Evolutionary conservation across 2,113 vertebrate genomes (phyloP).

Genomic region (Brachyhypopomus occidentalis): DNA sequence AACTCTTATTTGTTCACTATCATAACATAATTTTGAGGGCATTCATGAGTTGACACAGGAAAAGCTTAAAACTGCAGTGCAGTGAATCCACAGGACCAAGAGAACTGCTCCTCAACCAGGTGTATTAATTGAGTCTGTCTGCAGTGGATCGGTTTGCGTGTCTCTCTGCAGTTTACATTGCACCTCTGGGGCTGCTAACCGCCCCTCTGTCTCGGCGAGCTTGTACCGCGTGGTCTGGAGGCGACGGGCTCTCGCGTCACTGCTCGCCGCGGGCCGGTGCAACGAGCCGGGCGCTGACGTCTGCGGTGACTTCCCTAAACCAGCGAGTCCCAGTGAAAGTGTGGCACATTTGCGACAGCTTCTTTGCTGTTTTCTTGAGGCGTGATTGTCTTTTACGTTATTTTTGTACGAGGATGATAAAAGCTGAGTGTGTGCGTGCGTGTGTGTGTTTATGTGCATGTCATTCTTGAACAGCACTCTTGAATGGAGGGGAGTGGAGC

Average conservation of each 20-base stretch:
- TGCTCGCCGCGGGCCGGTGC: slow-evolving; percentile 11
- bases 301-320: slow-evolving; percentile 43
- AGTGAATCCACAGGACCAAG: too few species aligned
- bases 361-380: slow-evolving; percentile 25
- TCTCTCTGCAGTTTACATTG: background rate
- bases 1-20: background rate
- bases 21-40: background rate
- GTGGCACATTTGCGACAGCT: background rate
- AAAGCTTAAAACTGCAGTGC: background rate
- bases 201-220: slow-evolving; percentile 16
- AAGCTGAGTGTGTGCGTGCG: slow-evolving; percentile 10
- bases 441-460: too few species aligned
- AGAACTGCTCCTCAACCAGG: too few species aligned
- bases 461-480: too few species aligned
- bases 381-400: background rate
- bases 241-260: slow-evolving; percentile 8
- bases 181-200: background rate
- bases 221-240: background rate
- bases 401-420: slow-evolving; percentile 22
- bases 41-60: background rate
- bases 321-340: slow-evolving; percentile 28
- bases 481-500: too few species aligned
- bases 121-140: too few species aligned
- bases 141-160: background rate
- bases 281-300: background rate